Percentiles rank a stretch among this genome's conserved stretches.
Conservation (phyloP, 2,888 invertebrate species). For the Chrysolina haemoptera region DNA sequence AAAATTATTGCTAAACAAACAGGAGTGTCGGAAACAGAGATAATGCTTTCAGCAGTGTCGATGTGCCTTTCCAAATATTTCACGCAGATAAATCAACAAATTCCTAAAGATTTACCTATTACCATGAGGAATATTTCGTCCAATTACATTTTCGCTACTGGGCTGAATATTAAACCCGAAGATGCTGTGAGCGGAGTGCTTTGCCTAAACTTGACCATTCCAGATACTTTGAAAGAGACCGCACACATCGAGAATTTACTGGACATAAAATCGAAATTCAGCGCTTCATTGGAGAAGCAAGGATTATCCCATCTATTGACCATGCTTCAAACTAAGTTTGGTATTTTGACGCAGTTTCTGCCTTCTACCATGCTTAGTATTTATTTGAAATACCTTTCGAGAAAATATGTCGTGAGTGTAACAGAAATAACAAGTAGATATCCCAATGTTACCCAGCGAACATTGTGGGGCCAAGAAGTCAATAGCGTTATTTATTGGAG, state of each 20-base stretch:
- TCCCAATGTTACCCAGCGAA: constrained; percentile 70
- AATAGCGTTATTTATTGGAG: constrained; percentile 80
- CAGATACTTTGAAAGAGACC: constrained; percentile 64
- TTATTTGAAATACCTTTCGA: constrained; percentile 77
- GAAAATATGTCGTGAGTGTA: constrained; percentile 78
- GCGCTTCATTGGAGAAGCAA: constrained; percentile 70
- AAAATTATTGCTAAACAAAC: constrained; percentile 74
- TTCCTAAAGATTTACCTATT: constrained; percentile 76
- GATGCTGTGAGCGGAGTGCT: constrained; percentile 75
- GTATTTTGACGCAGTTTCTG: constrained; percentile 76
- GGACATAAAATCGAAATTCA: constrained; percentile 68
- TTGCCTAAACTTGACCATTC: constrained; percentile 77
- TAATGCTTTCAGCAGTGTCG: constrained; percentile 76
- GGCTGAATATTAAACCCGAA: constrained; percentile 66
- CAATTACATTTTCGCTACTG: constrained; percentile 73
- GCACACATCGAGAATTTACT: constrained; percentile 63
- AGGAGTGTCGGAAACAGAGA: constrained; percentile 77
- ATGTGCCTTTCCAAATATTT: constrained; percentile 78
- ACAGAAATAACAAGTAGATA: constrained; percentile 73
- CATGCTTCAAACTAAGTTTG: constrained; percentile 72
- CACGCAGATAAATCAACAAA: constrained; percentile 59
- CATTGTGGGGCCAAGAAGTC: constrained; percentile 78
- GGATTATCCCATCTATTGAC: constrained; percentile 73
- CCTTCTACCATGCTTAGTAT: constrained; percentile 74
- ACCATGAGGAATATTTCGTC: constrained; percentile 75